Conservation (phyloP, 1,140 invertebrate species). For the Heliothis subflexa region DNA sequence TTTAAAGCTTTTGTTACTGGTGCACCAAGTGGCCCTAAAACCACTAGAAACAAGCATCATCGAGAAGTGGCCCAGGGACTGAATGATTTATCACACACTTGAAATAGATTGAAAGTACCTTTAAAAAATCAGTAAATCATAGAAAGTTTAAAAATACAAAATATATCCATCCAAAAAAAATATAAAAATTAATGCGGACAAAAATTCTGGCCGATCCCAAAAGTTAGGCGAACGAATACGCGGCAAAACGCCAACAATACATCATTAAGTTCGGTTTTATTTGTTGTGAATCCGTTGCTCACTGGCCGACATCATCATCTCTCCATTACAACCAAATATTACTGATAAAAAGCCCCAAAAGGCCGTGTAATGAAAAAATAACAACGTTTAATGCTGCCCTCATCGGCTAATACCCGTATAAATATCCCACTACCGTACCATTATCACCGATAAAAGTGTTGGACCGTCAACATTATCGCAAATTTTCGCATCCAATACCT, state of each 20-base stretch:
- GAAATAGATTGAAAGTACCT: no score
- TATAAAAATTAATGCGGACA: conserved; percentile 18
- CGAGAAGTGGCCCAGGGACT: no score
- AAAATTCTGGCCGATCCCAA: conserved; percentile 23
- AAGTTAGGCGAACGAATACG: conserved; percentile 24
- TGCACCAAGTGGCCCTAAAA: no score
- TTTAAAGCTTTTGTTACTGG: no score
- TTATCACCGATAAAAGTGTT: conserved; percentile 52
- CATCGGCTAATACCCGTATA: conserved; percentile 47
- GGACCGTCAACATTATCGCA: conserved; percentile 47
- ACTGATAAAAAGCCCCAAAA: conserved; percentile 39
- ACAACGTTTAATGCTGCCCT: conserved; percentile 40
- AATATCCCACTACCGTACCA: conserved; percentile 44
- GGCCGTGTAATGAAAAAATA: conserved; percentile 47
- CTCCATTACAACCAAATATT: conserved; percentile 46
- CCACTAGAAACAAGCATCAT: no score
- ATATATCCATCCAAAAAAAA: conserved; percentile 13
- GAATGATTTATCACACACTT: no score
- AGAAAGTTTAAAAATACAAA: neutral
- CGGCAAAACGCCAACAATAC: conserved; percentile 34
- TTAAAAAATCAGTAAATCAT: neutral
- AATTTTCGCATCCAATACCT: conserved; percentile 51
- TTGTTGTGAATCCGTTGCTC: conserved; percentile 15
- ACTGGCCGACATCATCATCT: conserved; percentile 41
- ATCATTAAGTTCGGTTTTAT: conserved; percentile 34